phyloP scores from a whole-genome alignment of 2,888 invertebrate genomes.

The Timema cristinae region DNA sequence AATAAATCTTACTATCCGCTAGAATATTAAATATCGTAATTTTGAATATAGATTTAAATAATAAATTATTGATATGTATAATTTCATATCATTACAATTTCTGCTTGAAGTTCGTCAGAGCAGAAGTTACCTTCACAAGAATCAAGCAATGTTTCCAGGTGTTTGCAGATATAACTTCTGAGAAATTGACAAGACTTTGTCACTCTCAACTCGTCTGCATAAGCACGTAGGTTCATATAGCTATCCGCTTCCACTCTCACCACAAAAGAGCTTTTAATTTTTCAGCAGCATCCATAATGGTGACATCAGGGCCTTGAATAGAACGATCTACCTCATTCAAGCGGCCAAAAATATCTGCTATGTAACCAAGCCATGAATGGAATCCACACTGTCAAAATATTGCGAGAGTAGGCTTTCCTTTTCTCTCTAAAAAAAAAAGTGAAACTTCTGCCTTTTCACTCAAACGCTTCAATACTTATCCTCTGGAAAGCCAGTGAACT shows the following conservation, averaged over 20 bases:
- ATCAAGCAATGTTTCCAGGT: no score
- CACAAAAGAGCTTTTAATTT: neutral
- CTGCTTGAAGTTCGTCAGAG: no score
- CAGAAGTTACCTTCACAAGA: no score
- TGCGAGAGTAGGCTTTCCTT: neutral
- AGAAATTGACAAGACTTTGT: no score
- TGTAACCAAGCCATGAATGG: neutral
- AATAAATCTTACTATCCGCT: no score
- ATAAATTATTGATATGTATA: no score
- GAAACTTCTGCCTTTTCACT: neutral
- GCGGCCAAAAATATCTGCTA: neutral
- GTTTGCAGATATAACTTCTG: no score
- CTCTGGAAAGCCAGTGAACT: neutral
- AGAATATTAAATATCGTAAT: no score
- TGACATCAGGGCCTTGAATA: neutral
- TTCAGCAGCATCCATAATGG: constrained; percentile 4
- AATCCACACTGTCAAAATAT: neutral
- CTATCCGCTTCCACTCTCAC: neutral
- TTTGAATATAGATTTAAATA: no score
- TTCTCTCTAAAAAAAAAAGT: neutral
- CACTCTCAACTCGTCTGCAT: no score
- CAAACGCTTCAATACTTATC: neutral
- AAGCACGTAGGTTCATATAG: neutral
- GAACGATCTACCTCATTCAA: neutral
- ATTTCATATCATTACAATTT: no score